phyloP scores from a whole-genome alignment of 1,140 invertebrate species.

The Bombyx mandarina region DNA sequence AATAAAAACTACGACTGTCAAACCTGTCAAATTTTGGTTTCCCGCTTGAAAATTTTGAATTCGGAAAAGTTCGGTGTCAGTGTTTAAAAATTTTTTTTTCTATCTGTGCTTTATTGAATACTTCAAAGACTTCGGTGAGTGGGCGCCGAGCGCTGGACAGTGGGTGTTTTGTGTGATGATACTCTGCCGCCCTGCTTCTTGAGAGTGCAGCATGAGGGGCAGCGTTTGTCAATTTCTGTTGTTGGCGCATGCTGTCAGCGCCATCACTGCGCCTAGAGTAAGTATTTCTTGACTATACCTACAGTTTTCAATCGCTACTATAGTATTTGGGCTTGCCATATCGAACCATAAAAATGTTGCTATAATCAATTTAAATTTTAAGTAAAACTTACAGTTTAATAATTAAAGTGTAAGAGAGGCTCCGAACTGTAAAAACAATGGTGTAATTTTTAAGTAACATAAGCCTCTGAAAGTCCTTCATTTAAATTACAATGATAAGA shows the following conservation, averaged over 20 bases:
- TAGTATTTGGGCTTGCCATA: not conserved
- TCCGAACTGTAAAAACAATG: too few relatives aligned
- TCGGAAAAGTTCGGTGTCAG: conserved; percentile 2
- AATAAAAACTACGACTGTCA: conserved; percentile 21
- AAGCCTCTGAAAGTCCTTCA: too few relatives aligned
- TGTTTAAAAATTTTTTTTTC: not conserved
- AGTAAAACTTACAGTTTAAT: too few relatives aligned
- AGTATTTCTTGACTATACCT: conserved; percentile 11
- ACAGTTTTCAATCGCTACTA: not conserved
- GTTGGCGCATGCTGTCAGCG: conserved; percentile 54
- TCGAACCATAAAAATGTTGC: too few relatives aligned
- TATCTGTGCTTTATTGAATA: not conserved
- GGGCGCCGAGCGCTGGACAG: conserved; percentile 17
- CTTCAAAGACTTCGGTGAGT: not conserved
- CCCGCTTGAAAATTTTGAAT: not conserved
- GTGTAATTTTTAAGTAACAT: too few relatives aligned
- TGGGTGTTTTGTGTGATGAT: conserved; percentile 49
- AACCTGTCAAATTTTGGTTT: not conserved
- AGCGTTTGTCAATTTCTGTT: conserved; percentile 48
- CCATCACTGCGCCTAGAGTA: conserved; percentile 61
- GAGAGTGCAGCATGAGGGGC: conserved; percentile 62
- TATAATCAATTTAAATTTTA: too few relatives aligned
- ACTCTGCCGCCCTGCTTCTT: conserved; percentile 51
- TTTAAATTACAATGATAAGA: too few relatives aligned
- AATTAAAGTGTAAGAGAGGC: too few relatives aligned